phyloP scores from a whole-genome alignment of 2,888 invertebrate genomes.

The Cryptosula pallasiana region DNA sequence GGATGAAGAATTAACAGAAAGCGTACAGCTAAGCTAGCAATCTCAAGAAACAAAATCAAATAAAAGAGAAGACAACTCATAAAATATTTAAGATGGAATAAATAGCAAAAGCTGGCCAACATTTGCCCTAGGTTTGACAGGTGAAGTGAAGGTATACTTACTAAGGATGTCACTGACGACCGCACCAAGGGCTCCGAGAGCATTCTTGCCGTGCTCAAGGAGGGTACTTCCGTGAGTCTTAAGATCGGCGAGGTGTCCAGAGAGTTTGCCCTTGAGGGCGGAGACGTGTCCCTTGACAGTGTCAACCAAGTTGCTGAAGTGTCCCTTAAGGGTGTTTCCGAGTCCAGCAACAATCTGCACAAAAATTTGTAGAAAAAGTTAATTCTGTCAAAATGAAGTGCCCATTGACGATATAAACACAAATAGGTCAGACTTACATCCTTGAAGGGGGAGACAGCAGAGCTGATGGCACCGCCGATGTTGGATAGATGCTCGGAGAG shows the following conservation, averaged over 20 bases:
- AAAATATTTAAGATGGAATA: too few species aligned
- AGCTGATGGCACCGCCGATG: background rate
- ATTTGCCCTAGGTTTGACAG: too few species aligned
- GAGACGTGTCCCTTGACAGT: conserved; percentile 19
- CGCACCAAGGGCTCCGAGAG: conserved; percentile 1
- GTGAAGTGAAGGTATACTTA: background rate
- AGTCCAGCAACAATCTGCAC: background rate
- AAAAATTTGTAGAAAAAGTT: background rate
- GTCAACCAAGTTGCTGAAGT: conserved; percentile 24
- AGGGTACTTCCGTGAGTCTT: conserved; percentile 8
- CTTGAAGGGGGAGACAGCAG: conserved; percentile 16
- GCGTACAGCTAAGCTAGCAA: too few species aligned
- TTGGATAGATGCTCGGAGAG: conserved; percentile 2
- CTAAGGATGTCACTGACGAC: conserved; percentile 10
- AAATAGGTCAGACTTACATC: background rate
- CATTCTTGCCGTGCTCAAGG: conserved; percentile 19
- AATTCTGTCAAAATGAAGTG: background rate
- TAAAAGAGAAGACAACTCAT: too few species aligned
- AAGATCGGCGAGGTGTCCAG: conserved; percentile 1
- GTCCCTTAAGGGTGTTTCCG: background rate
- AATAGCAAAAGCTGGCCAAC: too few species aligned
- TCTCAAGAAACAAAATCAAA: too few species aligned
- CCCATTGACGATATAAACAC: background rate
- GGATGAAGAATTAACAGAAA: too few species aligned
- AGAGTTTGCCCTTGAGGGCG: conserved; percentile 19